These are phyloP conservation scores for Lottia scabra DNA, from an alignment of 2,888 invertebrate genomes.

Conservation along the genomic window DNA sequence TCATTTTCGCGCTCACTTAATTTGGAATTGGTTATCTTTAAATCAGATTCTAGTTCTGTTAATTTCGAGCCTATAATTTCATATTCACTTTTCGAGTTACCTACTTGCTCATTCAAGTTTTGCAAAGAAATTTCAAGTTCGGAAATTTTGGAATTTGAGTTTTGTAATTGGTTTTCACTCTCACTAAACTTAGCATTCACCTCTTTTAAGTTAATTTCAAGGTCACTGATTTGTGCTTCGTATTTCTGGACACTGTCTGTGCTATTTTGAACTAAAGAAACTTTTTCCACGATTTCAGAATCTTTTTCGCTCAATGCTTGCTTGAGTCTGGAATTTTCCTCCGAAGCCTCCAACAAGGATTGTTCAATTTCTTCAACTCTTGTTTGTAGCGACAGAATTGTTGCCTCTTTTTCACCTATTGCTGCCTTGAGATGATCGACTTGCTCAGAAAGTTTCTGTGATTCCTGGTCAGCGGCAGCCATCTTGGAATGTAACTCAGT, in stretches of 20 bases:
- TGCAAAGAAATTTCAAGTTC: too few relatives aligned
- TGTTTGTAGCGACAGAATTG: neutral
- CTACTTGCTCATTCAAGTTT: too few relatives aligned
- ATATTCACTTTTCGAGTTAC: too few relatives aligned
- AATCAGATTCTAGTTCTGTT: too few relatives aligned
- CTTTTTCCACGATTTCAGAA: neutral
- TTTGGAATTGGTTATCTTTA: too few relatives aligned
- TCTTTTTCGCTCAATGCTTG: constrained; percentile 26
- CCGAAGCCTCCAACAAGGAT: constrained; percentile 6
- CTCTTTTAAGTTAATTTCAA: too few relatives aligned
- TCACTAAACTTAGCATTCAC: too few relatives aligned
- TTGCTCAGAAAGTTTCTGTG: constrained; percentile 14
- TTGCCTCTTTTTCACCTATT: constrained; percentile 8
- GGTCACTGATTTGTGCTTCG: too few relatives aligned
- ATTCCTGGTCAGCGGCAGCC: constrained; percentile 7
- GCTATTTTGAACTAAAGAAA: neutral
- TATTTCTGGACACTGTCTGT: neutral
- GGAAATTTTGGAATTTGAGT: too few relatives aligned
- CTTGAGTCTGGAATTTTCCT: constrained; percentile 14
- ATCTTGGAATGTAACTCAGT: constrained; percentile 18
- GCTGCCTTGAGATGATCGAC: constrained; percentile 17
- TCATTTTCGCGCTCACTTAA: neutral
- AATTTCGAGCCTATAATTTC: too few relatives aligned
- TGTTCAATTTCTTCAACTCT: neutral
- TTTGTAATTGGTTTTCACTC: too few relatives aligned